A percentile compares a stretch with the other conserved stretches of the same genome.
phyloP scores from a whole-genome alignment of 2,113 vertebrate genomes.

The Toxotes jaculatrix region DNA sequence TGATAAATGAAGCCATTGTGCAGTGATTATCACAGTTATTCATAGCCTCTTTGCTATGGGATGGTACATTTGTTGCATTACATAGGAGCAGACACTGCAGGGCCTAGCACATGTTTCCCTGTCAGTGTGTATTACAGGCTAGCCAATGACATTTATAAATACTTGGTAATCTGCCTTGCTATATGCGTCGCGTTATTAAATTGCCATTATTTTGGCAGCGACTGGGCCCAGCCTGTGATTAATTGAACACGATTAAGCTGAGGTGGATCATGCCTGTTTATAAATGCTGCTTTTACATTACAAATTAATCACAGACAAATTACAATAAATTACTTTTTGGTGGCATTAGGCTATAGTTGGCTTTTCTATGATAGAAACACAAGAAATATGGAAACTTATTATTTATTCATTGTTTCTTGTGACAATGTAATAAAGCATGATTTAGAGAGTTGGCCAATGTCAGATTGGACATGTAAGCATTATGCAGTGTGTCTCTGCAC shows the following conservation, averaged over 20 bases:
- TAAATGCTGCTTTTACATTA: slow-evolving; percentile 70
- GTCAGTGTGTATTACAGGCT: slow-evolving; percentile 79
- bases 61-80: slow-evolving; percentile 82
- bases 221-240: slow-evolving; percentile 74
- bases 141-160: slow-evolving; percentile 82
- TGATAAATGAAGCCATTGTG: slow-evolving; percentile 86
- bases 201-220: slow-evolving; percentile 81
- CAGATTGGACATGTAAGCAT: slow-evolving; percentile 33
- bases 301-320: slow-evolving; percentile 77
- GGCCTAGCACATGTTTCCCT: slow-evolving; percentile 73
- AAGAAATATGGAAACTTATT: slow-evolving; percentile 55
- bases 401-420: slow-evolving; percentile 67
- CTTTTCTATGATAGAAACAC: slow-evolving; percentile 39
- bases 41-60: slow-evolving; percentile 78
- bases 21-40: slow-evolving; percentile 85
- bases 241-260: slow-evolving; percentile 80
- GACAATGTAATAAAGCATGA: slow-evolving; percentile 67
- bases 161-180: slow-evolving; percentile 77
- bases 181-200: slow-evolving; percentile 81
- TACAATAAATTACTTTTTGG: slow-evolving; percentile 69
- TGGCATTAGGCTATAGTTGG: slow-evolving; percentile 40
- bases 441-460: slow-evolving; percentile 54
- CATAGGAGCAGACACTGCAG: slow-evolving; percentile 77
- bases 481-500: slow-evolving; percentile 7
- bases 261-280: slow-evolving; percentile 77